These are phyloP conservation scores for Rhogogaster chlorosoma DNA, from an alignment of 2,888 invertebrate species.

Conservation along the genomic window DNA sequence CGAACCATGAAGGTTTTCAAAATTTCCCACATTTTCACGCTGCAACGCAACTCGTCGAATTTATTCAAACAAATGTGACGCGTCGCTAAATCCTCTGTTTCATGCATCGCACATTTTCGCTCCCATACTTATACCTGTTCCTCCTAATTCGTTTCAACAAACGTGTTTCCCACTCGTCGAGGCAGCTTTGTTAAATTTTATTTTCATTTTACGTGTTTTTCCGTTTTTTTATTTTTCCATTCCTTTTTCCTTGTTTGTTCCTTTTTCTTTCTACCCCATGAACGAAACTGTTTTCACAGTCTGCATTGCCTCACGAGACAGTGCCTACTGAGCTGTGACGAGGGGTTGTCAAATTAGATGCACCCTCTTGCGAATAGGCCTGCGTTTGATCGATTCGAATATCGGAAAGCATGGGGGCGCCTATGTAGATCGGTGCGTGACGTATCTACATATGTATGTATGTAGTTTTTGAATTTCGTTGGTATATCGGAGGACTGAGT, in stretches of 20 bases:
- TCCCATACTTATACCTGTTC: background rate
- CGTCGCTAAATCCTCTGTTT: conserved; percentile 23
- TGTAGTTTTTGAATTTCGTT: background rate
- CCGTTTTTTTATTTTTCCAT: background rate
- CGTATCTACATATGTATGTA: conserved; percentile 6
- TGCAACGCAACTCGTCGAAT: conserved; percentile 23
- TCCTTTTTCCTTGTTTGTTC: background rate
- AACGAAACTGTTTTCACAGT: background rate
- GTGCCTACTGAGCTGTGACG: background rate
- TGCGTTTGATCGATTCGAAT: conserved; percentile 33
- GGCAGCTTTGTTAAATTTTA: background rate
- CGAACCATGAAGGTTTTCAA: background rate
- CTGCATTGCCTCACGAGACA: background rate
- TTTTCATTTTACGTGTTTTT: background rate
- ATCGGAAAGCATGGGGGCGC: background rate
- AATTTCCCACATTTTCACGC: conserved; percentile 42
- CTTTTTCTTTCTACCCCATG: background rate
- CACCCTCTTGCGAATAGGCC: background rate
- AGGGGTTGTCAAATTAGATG: conserved; percentile 24
- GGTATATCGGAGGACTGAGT: background rate
- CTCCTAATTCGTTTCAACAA: conserved; percentile 3
- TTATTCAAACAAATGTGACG: conserved; percentile 44
- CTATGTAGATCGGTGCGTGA: background rate
- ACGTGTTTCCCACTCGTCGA: background rate
- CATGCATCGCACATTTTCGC: background rate